Evolutionary conservation across 2,797 vertebrate species (phyloP).

Genomic region (Pipistrellus nathusii): DNA sequence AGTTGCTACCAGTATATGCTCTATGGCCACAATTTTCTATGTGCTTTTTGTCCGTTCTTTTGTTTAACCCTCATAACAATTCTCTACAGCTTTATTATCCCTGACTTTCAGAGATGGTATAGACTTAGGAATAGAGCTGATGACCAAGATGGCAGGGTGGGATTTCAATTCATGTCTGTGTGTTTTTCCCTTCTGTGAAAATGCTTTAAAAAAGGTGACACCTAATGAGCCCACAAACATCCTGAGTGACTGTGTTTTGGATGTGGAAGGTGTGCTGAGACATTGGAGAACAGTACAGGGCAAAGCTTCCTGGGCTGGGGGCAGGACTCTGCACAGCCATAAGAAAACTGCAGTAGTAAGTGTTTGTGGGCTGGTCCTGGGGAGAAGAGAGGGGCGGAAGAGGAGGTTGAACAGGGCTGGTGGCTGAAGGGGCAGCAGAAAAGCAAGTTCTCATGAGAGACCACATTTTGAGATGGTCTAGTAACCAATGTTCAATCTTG

Average conservation of each 20-base stretch:
- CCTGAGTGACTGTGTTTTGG: not conserved
- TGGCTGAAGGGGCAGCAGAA: not conserved
- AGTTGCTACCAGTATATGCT: not conserved
- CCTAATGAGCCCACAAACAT: not conserved
- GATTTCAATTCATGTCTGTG: not conserved
- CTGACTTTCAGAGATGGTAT: not conserved
- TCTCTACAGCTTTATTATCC: not conserved
- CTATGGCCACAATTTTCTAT: not conserved
- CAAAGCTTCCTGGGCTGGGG: not conserved
- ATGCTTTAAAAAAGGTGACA: not conserved
- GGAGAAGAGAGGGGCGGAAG: not conserved
- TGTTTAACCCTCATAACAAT: not conserved
- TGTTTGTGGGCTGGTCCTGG: no score
- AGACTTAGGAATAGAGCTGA: not conserved
- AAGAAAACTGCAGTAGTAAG: not conserved
- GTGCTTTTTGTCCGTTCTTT: not conserved
- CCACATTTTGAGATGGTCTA: not conserved
- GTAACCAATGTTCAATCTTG: not conserved
- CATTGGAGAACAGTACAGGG: not conserved
- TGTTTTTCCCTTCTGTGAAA: not conserved
- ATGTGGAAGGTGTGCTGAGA: not conserved
- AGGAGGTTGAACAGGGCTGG: not conserved
- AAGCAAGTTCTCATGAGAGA: not conserved
- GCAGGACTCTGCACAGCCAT: not conserved
- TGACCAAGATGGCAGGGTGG: not conserved